Base-by-base conservation (phyloP, 1,140 invertebrate species). In the Pogonus chalceus region DNA sequence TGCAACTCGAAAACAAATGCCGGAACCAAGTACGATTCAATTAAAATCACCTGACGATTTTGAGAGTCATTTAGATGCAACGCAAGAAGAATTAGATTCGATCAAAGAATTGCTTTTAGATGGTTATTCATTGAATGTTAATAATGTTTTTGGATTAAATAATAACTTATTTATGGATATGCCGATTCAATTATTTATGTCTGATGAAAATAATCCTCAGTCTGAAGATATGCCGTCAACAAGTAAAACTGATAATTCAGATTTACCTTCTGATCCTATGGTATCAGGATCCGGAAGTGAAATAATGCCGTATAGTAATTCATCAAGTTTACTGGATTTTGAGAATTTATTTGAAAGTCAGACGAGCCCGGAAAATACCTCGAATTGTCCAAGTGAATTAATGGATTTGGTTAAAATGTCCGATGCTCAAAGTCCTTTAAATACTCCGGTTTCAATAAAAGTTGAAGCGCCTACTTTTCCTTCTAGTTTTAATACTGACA, bases 41-140 rank as follows among this genome's bases (percentile, higher is more conserved):
- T 35, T 9, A 50, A 47, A 39, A 14, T 55, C 20, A 51, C 49
- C 49, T 55, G 77, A 82, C 58, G 84, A 90, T 54, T 76, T 90
- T 58, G 81, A 83, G 67, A 79, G 72, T 53, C 86, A 90, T 72
- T 68, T 90, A 60, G 86, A 87, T 59, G 71, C 73, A 23, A 80
- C 88, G 67, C 84, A 90, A 66, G 78, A 71, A 31, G 85, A 88
- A 60, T 65, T 91, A 58, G 87, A 90, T 22, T 81, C 79, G 35
- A 66, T 90, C 1, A 79, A 83, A 60, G 87, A 90, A 61, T 69
- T 88, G 16, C 66, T 91, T 10, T 72, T 79, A 46, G 75, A 76
- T 54, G 80, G 78, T 54, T 72, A 79, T 56, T 71, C 75, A 26
- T 75, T 90, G 50, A 88, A 91, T 67, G 79, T 84, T 23, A 87